Evolutionary conservation across 2,113 vertebrate genomes (phyloP).

Genomic region (Gavia stellata): DNA sequence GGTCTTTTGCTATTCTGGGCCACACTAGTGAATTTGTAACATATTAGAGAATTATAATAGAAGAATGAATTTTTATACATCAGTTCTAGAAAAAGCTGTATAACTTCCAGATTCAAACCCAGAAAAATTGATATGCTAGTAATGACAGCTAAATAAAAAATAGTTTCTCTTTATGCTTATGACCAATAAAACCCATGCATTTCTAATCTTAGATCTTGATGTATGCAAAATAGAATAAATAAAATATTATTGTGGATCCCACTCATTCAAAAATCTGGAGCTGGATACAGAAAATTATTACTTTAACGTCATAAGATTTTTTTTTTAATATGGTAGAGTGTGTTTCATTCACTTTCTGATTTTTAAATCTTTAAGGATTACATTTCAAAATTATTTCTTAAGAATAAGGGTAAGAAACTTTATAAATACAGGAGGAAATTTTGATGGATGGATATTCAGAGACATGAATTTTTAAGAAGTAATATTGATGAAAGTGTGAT

Average conservation of each 20-base stretch:
- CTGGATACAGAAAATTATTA: not conserved
- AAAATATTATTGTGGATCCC: not conserved
- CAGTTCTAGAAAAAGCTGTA: not conserved
- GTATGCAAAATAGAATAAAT: not conserved
- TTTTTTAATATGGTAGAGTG: not conserved
- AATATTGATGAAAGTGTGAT: not conserved
- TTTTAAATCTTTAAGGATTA: not conserved
- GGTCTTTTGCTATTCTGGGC: not conserved
- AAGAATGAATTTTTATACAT: not conserved
- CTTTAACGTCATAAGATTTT: not conserved
- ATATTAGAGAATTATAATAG: not conserved
- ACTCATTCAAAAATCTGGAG: not conserved
- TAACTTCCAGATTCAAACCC: not conserved
- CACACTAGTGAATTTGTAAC: not conserved
- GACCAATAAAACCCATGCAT: not conserved
- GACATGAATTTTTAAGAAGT: not conserved
- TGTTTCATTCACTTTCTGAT: not conserved
- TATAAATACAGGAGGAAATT: not conserved
- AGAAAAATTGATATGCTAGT: not conserved
- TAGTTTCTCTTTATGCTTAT: not conserved
- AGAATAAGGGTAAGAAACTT: not conserved
- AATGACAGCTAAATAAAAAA: not conserved
- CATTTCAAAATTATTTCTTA: not conserved
- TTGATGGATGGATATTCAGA: not conserved
- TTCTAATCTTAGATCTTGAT: not conserved